Evolutionary conservation across 2,888 invertebrate genomes (phyloP), one percentile per base, ranked within the genome.

Genomic region (Mechanitis messenoides): DNA sequence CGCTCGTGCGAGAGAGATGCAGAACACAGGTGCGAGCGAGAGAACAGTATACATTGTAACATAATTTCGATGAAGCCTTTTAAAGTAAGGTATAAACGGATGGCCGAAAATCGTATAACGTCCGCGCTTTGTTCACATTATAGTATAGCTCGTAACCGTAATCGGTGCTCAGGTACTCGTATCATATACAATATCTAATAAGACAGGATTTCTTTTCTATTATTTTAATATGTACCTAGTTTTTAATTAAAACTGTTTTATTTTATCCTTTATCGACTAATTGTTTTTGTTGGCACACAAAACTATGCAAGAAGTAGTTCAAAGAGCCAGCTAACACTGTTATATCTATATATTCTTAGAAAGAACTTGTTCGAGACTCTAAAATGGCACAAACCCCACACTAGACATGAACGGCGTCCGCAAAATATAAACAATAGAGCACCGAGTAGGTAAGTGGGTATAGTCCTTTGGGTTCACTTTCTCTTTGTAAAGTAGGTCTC

Each of bases 51-150:
- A 79, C 79, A 81, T 78, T 79, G 79, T 82, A 83, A 80, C 79
- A 85, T 83, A 80, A 83, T 81, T 81, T 84, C 80, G 81, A 81
- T 76, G 87, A 85, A 87, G 81, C 87, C 87, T 84, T 87, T 84
- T 84, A 84, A 42, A 76, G 86, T 83, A 78, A 78, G 78, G 78
- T 80, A 75, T 82, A 83, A 82, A 82, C 80, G 82, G 82, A 83
- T 84, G 83, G 76, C 85, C 87, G 80, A 88, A 89, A 88, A 85
- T 81, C 81, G 81, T 80, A 75, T 78, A 79, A 80, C 85, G 85
- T 83, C 82, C 85, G 83, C 71, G 78, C 85, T 87, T 87, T 87
- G 87, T 74, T 71, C 72, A 65, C 74, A 74, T 72, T 76, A 75
- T 72, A 67, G 72, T 72, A 72, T 63, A 67, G 73, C 68, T 74